phyloP scores from a whole-genome alignment of 1,140 invertebrate genomes.

The Bombus breviceps region DNA sequence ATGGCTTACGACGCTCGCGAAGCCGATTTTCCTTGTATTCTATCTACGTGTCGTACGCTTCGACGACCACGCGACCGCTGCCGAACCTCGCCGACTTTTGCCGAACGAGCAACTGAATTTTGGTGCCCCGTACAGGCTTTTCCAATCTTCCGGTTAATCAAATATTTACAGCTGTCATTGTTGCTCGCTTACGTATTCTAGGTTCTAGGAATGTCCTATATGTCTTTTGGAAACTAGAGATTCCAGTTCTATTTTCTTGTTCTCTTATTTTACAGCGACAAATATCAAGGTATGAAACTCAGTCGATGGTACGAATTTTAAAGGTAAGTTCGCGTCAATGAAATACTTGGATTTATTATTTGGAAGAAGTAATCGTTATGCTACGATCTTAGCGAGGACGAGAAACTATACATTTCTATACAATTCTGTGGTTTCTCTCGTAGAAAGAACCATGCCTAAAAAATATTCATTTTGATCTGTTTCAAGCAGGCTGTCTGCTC shows the following conservation, averaged over 20 bases:
- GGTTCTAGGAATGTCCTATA: too few relatives aligned
- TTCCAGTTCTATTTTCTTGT: not conserved
- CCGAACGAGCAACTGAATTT: not conserved
- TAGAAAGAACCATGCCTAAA: not conserved
- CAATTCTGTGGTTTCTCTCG: not conserved
- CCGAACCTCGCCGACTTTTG: not conserved
- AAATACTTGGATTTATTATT: not conserved
- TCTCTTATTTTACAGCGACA: not conserved
- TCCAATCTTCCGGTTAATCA: not conserved
- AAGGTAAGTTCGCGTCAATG: not conserved
- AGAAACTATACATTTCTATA: not conserved
- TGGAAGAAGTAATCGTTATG: too few relatives aligned
- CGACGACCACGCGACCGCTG: too few relatives aligned
- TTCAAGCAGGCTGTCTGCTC: not conserved
- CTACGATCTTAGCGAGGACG: not conserved
- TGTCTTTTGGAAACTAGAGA: not conserved
- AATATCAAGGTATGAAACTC: too few relatives aligned
- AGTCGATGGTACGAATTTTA: not conserved
- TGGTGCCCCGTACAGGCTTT: not conserved
- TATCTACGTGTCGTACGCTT: not conserved
- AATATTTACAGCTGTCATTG: not conserved
- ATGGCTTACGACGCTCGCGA: conserved; percentile 6
- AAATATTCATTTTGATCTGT: not conserved
- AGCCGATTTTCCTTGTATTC: not conserved
- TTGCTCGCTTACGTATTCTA: too few relatives aligned